These are phyloP conservation scores for Pherbina coryleti DNA, from an alignment of 2,888 invertebrate genomes.

Conservation along the genomic window DNA sequence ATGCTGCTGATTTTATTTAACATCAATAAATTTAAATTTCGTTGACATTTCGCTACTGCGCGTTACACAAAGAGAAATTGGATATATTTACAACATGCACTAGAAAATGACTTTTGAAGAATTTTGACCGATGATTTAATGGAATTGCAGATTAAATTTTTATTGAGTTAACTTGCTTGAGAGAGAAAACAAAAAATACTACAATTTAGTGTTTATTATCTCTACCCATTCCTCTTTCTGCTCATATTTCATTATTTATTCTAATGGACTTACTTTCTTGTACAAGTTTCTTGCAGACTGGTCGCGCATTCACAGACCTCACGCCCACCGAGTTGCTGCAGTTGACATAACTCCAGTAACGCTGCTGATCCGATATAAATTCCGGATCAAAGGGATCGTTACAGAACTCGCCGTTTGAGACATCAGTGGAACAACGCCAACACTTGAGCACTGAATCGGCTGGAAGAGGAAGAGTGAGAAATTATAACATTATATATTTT, in stretches of 20 bases:
- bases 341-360: slow-evolving; percentile 69
- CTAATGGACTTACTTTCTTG: slow-evolving; percentile 76
- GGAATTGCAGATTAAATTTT: no score
- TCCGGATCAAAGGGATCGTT: slow-evolving; percentile 79
- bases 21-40: slow-evolving; percentile 40
- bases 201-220: no score
- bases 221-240: no score
- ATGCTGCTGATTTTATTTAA: background rate
- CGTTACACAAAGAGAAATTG: background rate
- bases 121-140: no score
- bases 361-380: slow-evolving; percentile 69
- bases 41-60: slow-evolving; percentile 17
- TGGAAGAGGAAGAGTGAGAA: slow-evolving; percentile 57
- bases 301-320: slow-evolving; percentile 70
- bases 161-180: no score
- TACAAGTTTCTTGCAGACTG: slow-evolving; percentile 82
- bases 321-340: slow-evolving; percentile 71
- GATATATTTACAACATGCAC: background rate
- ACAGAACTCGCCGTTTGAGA: slow-evolving; percentile 75
- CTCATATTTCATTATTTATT: no score
- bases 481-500: background rate
- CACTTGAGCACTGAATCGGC: slow-evolving; percentile 78
- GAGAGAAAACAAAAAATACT: no score
- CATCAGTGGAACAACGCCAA: slow-evolving; percentile 82
- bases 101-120: background rate